Conservation (phyloP, 2,797 vertebrate genomes). For the Pseudomugil gertrudae region DNA sequence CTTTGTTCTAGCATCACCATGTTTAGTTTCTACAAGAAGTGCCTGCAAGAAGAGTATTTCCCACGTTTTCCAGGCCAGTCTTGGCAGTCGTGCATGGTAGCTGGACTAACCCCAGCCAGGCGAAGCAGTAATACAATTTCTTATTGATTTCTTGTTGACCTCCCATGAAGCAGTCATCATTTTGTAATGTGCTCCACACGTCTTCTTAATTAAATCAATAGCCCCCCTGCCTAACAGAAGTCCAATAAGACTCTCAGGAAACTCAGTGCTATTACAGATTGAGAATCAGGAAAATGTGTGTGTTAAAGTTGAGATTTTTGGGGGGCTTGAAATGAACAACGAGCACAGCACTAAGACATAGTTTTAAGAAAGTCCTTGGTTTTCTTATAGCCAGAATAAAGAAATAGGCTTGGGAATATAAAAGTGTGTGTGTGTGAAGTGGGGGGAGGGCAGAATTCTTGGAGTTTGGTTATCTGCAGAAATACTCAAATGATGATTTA, state of each 20-base stretch:
- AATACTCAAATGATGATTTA: too few species aligned
- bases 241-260: constrained; percentile 73
- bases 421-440: neutral
- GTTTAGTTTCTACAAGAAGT: constrained; percentile 49
- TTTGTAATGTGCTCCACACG: constrained; percentile 85
- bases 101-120: constrained; percentile 65
- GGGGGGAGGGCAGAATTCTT: too few species aligned
- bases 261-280: constrained; percentile 66
- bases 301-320: constrained; percentile 52
- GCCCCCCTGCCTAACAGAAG: constrained; percentile 68
- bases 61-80: constrained; percentile 44
- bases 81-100: constrained; percentile 58
- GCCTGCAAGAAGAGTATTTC: constrained; percentile 56
- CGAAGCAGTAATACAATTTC: constrained; percentile 84
- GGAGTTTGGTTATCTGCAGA: too few species aligned
- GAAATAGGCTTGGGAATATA: neutral
- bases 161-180: constrained; percentile 86
- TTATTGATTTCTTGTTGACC: constrained; percentile 89
- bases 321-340: constrained; percentile 43
- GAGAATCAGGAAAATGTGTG: constrained; percentile 50
- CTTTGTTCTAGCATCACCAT: constrained; percentile 32
- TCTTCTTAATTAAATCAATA: constrained; percentile 88
- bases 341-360: neutral
- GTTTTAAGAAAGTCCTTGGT: neutral
- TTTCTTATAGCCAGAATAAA: neutral